These are phyloP conservation scores for Masticophis lateralis DNA, from an alignment of 2,797 vertebrate genomes.

Conservation along the genomic window DNA sequence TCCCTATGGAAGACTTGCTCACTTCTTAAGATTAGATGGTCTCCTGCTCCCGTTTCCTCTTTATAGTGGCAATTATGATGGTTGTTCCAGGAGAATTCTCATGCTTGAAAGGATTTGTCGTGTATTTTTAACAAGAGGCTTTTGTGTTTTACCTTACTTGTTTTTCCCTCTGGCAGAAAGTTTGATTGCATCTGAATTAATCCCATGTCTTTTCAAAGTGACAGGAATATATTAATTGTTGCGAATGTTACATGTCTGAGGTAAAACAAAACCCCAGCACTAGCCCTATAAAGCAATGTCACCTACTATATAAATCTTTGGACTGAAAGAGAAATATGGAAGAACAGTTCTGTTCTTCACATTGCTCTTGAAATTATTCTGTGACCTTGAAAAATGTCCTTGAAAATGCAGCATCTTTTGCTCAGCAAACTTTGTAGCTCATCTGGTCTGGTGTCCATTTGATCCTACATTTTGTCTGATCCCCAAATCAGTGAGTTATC, in stretches of 20 bases:
- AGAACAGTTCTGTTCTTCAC: background rate
- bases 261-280: background rate
- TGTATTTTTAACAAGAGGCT: slow-evolving; percentile 10
- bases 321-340: background rate
- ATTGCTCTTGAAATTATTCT: background rate
- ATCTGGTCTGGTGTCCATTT: background rate
- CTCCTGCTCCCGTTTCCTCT: background rate
- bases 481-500: background rate
- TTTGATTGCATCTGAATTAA: slow-evolving; percentile 30
- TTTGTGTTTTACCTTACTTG: slow-evolving; percentile 27
- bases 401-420: background rate
- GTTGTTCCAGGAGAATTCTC: slow-evolving; percentile 12
- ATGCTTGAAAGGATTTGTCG: slow-evolving; percentile 26
- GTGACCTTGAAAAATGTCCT: slow-evolving; percentile 15
- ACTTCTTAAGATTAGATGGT: background rate
- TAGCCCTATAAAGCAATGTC: background rate
- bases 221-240: slow-evolving; percentile 15
- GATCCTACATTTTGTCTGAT: background rate
- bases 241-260: background rate
- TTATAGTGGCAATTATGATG: slow-evolving; percentile 1
- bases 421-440: background rate
- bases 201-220: slow-evolving; percentile 14
- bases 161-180: slow-evolving; percentile 18
- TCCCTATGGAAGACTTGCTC: background rate
- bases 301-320: background rate